Percentiles rank a stretch among this genome's conserved stretches.
phyloP scores from a whole-genome alignment of 2,888 invertebrate genomes.

The Nephrotoma flavescens region DNA sequence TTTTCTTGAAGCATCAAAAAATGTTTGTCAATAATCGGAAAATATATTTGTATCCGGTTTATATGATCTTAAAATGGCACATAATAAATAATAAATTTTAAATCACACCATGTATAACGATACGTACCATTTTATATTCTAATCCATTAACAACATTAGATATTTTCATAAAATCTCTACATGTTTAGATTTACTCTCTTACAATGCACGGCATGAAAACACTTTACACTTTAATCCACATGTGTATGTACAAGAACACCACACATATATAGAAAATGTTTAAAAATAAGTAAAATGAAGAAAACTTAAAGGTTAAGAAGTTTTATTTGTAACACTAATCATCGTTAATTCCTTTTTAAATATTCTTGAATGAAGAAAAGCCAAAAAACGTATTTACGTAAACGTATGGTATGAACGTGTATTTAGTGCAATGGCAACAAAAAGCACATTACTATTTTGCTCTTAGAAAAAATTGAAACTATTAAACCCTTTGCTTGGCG shows the following conservation, averaged over 20 bases:
- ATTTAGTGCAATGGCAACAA: too few relatives aligned
- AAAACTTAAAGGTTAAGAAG: too few relatives aligned
- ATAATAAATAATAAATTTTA: not conserved
- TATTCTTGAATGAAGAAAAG: too few relatives aligned
- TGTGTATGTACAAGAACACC: not conserved
- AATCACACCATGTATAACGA: not conserved
- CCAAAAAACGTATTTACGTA: too few relatives aligned
- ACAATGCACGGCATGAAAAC: not conserved
- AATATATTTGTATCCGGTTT: not conserved
- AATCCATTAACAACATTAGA: not conserved
- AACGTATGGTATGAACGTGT: too few relatives aligned
- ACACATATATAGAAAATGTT: too few relatives aligned
- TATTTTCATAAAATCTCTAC: not conserved
- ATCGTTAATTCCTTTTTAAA: too few relatives aligned
- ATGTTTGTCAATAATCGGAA: not conserved
- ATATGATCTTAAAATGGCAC: not conserved
- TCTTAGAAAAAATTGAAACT: too few relatives aligned
- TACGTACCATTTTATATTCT: not conserved
- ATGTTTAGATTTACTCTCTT: not conserved
- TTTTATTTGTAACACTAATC: too few relatives aligned
- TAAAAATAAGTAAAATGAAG: too few relatives aligned
- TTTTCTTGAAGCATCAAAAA: not conserved
- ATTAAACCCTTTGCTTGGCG: too few relatives aligned
- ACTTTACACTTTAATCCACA: not conserved
- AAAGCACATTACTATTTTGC: too few relatives aligned